A percentile compares a stretch with the other conserved stretches of the same genome.
phyloP scores from a whole-genome alignment of 2,888 invertebrate genomes.

The Ormyrus nitidulus region DNA sequence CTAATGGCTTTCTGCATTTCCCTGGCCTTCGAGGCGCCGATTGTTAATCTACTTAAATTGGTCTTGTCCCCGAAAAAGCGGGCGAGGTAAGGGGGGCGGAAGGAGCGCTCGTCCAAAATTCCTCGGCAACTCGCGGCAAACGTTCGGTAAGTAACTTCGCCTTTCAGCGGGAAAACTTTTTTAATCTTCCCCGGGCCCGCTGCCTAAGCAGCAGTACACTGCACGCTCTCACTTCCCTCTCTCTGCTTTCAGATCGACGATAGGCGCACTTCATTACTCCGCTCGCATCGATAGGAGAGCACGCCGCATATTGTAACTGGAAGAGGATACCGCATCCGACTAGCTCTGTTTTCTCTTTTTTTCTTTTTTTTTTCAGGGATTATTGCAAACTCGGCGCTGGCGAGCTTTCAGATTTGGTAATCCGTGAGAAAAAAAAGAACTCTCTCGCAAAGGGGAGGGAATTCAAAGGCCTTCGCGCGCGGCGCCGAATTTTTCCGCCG shows the following conservation, averaged over 20 bases:
- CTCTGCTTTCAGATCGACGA: conserved; percentile 32
- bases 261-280: conserved; percentile 26
- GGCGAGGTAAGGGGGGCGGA: conserved; percentile 67
- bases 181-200: conserved; percentile 37
- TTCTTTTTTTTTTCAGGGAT: conserved; percentile 29
- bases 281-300: not conserved
- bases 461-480: conserved; percentile 3
- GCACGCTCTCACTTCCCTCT: not conserved
- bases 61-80: conserved; percentile 75
- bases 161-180: conserved; percentile 27
- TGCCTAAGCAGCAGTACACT: not conserved
- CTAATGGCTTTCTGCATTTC: conserved; percentile 86
- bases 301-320: conserved; percentile 7
- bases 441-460: not conserved
- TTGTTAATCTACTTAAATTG: conserved; percentile 86
- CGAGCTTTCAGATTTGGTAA: conserved; percentile 32
- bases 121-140: conserved; percentile 17
- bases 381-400: conserved; percentile 6
- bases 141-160: conserved; percentile 34
- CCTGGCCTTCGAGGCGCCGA: conserved; percentile 88
- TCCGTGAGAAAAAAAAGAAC: conserved; percentile 10
- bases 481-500: not conserved
- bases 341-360: not conserved
- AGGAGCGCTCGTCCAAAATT: conserved; percentile 1
- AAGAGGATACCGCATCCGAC: not conserved